Evolutionary conservation across 1,140 invertebrate genomes (phyloP).

Genomic region (Leptinotarsa undecemlineata): DNA sequence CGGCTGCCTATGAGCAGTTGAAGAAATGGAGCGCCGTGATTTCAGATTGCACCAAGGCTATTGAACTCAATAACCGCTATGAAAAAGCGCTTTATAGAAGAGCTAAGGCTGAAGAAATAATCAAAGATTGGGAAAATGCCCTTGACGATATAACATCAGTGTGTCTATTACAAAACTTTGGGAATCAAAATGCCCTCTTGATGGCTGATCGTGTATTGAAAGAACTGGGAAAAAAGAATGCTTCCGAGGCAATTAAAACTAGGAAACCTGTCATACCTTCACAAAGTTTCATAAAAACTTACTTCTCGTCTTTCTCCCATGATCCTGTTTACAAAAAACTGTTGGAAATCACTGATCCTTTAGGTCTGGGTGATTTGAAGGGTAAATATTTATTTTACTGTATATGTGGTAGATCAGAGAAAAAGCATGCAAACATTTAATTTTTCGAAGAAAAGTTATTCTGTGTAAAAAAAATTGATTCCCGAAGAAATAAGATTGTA

Average conservation of each 20-base stretch:
- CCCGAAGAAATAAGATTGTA: no score
- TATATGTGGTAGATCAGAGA: no score
- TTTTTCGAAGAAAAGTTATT: no score
- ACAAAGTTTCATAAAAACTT: constrained; percentile 80
- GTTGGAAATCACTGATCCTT: constrained; percentile 43
- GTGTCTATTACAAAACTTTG: constrained; percentile 87
- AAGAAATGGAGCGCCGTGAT: constrained; percentile 85
- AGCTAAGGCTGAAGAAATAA: constrained; percentile 80
- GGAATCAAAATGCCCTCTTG: constrained; percentile 74
- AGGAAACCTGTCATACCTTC: constrained; percentile 78
- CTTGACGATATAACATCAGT: constrained; percentile 91
- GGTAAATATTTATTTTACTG: constrained; percentile 28
- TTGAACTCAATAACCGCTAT: constrained; percentile 86
- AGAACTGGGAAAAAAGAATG: constrained; percentile 72
- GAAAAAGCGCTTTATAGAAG: constrained; percentile 82
- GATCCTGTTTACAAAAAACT: constrained; percentile 69
- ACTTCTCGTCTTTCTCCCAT: constrained; percentile 81
- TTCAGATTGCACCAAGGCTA: constrained; percentile 82
- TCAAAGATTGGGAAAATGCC: constrained; percentile 75
- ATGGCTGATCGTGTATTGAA: constrained; percentile 87
- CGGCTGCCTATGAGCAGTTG: constrained; percentile 91
- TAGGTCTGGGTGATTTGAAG: constrained; percentile 48
- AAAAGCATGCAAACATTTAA: no score
- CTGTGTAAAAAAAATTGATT: no score
- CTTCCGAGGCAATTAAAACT: constrained; percentile 69